Base-by-base conservation (phyloP, 2,797 vertebrate genomes). In the Poeciliopsis presidionis region DNA sequence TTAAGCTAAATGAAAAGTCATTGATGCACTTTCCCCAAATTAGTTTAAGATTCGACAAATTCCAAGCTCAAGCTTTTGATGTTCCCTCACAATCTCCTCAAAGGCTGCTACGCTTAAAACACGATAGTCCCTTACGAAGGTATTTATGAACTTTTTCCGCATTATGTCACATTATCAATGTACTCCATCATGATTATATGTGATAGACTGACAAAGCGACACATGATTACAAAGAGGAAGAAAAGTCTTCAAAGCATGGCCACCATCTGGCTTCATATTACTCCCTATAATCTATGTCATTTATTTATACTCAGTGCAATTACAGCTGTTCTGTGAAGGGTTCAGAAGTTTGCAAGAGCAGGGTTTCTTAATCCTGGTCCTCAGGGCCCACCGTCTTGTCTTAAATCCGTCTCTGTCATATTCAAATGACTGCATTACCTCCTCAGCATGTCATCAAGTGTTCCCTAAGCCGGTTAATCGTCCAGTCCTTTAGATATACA, bases 1-100 rank as follows among this genome's bases (percentile, higher is more conserved):
- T 89, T 76, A n/a, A 85, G 78, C 74, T 87, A 85, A 91, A 84
- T 61, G 76, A 86, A 72, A 77, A 75, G 81, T 80, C 79, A 81
- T 83, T 76, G 49, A 61, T 81, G 82, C 74, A 53, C 67, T 86
- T 88, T 88, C 86, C 39, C 81, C 46, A 53, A 79, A 76, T 22
- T 77, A 76, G 79, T 84, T 75, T 77, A 88, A 81, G 84, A 86
- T 83, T 85, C 59, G 88, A 72, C 53, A 82, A 79, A 73, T 83
- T 84, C 74, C 79, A 81, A 83, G 76, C 71, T 43, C 70, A 51
- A 61, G 75, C 51, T 71, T 82, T 85, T 74, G 84, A 86, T 90
- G 80, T 78, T 78, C 25, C 55, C 72, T 70, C 14, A 72, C 28
- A 41, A 79, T 74, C 78, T 74, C 20, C 70, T 77, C 20, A 74